phyloP scores from a whole-genome alignment of 2,113 vertebrate genomes.

The Sula dactylatra region DNA sequence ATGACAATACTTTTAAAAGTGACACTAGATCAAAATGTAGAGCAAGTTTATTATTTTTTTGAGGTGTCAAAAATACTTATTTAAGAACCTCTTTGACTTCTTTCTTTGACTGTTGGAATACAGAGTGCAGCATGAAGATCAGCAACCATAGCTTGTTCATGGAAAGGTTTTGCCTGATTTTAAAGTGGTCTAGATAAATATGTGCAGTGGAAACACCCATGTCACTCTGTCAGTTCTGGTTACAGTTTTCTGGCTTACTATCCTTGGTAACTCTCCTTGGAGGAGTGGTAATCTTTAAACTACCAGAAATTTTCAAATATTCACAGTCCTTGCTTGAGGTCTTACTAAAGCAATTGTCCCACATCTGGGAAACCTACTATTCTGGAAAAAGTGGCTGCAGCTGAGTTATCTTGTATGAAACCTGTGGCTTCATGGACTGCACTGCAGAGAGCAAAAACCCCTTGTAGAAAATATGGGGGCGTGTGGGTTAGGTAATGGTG shows the following conservation, averaged over 20 bases:
- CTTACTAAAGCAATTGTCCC: not conserved
- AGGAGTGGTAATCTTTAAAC: not conserved
- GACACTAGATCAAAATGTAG: slow-evolving; percentile 24
- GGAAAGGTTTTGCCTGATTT: not conserved
- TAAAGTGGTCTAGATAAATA: not conserved
- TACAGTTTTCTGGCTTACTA: not conserved
- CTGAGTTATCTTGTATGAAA: not conserved
- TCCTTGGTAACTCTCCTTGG: not conserved
- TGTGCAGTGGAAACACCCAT: not conserved
- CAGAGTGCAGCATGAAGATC: not conserved
- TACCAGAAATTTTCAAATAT: not conserved
- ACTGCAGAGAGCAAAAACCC: not conserved
- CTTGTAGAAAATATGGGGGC: too few species aligned
- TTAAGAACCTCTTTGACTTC: not conserved
- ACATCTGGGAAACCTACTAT: not conserved
- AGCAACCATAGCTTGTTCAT: not conserved
- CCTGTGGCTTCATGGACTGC: not conserved
- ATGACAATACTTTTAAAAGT: slow-evolving; percentile 30
- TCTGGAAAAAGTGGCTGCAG: not conserved
- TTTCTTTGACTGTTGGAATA: not conserved
- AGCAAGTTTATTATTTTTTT: not conserved
- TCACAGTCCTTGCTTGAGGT: not conserved
- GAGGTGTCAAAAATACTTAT: not conserved
- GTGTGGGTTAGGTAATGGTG: not conserved
- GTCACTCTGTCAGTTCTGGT: not conserved